Evolutionary conservation across 1,140 invertebrate species (phyloP), one percentile per base, ranked within the genome.

Genomic region (Leptinotarsa undecemlineata): DNA sequence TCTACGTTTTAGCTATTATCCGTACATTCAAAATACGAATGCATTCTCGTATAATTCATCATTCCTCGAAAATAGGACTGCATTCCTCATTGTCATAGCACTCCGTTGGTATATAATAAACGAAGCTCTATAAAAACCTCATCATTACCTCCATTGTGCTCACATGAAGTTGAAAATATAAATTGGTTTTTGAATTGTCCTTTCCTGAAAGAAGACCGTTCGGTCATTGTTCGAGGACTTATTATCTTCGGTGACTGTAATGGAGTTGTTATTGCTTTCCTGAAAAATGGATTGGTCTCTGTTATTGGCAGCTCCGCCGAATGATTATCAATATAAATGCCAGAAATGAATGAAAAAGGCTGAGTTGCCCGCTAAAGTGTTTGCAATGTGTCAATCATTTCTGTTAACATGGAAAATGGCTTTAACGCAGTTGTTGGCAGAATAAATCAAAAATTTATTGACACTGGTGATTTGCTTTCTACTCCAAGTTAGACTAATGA

Each of bases 101-200:
- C 74, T 78, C 77, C 75, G 75, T 74, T 78, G 76, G 76, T 78
- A 80, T 78, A 80, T 80, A 80, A 80, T 80, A 76, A 75, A 78
- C 77, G 77, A 68, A 67, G 78, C 64, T 76, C 73, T 72, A 73
- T 73, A 74, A 73, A 73, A 77, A 78, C 75, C 78, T 78, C 76
- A 78, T 80, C 77, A 80, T 80, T 80, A 80, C 75, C 69, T 73
- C 74, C 74, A 78, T 80, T 80, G 79, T 80, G 71, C 73, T 76
- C 73, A 72, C 74, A 74, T 78, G 79, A 71, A 26, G 75, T 75
- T 75, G 79, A 76, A 80, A 78, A 80, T 80, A 80, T 75, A 78
- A 78, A 80, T 78, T 77, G 77, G 78, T 80, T 78, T 80, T 73
- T 80, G 78, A 77, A 80, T 80, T 78, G 79, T 80, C 79, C 76